A percentile compares a stretch with the other conserved stretches of the same genome.
Evolutionary conservation across 2,888 invertebrate genomes (phyloP).

Genomic region (Apamea sordens): DNA sequence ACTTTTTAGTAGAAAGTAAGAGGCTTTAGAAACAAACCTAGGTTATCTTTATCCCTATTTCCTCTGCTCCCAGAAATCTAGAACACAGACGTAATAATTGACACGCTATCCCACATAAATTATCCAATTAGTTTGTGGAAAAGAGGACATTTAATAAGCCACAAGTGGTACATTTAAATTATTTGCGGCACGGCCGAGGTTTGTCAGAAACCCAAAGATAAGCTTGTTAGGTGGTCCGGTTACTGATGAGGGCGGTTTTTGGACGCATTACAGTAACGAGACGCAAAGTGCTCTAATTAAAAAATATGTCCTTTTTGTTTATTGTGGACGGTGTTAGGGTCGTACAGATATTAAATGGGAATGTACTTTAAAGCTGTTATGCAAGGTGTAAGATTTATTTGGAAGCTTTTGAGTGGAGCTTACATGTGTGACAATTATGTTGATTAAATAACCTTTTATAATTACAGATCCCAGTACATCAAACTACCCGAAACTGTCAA

Average conservation of each 20-base stretch:
- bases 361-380: background rate
- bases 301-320: constrained; percentile 47
- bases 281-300: constrained; percentile 46
- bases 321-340: constrained; percentile 22
- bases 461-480: no score
- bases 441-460: no score
- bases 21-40: background rate
- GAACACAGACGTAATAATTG: constrained; percentile 20
- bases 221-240: constrained; percentile 36
- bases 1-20: background rate
- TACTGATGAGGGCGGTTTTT: constrained; percentile 20
- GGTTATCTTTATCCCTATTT: background rate
- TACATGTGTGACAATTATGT: no score
- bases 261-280: constrained; percentile 31
- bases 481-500: no score
- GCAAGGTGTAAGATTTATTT: background rate
- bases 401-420: no score
- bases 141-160: constrained; percentile 31
- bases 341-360: background rate
- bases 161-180: constrained; percentile 49
- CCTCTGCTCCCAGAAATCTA: background rate
- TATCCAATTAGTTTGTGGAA: constrained; percentile 37
- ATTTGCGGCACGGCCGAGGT: constrained; percentile 16
- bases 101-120: constrained; percentile 33
- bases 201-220: constrained; percentile 30